Percentiles rank a stretch among this genome's conserved stretches.
Evolutionary conservation across 2,113 vertebrate species (phyloP).

Genomic region (Pollimyrus isidori): DNA sequence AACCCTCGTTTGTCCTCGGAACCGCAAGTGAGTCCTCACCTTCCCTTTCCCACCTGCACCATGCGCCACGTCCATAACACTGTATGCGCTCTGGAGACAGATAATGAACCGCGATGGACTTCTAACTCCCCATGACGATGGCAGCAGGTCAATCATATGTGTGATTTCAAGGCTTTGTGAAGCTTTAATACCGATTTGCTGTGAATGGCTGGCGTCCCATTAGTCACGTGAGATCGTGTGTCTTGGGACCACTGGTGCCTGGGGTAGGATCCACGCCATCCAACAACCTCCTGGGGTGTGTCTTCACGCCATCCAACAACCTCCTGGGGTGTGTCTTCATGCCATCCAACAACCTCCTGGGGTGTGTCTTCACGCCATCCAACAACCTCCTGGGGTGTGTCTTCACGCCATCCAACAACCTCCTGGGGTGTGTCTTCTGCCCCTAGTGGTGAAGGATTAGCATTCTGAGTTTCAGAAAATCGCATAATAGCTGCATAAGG

Average conservation of each 20-base stretch:
- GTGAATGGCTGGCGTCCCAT: neutral
- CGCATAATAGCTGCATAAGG: neutral
- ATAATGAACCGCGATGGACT: neutral
- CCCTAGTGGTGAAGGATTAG: neutral
- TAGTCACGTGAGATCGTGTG: neutral
- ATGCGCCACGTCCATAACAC: no score
- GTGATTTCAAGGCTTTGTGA: neutral
- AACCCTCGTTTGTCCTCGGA: no score
- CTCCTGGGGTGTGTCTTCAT: neutral
- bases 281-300: neutral
- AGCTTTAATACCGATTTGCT: neutral
- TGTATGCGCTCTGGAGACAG: neutral
- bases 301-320: no score
- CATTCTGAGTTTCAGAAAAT: neutral
- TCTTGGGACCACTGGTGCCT: neutral
- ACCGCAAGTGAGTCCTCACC: no score
- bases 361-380: no score
- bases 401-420: neutral
- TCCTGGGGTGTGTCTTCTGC: neutral
- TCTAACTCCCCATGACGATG: neutral
- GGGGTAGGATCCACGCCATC: neutral
- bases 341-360: neutral
- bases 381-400: no score
- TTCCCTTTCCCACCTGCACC: no score
- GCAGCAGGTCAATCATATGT: neutral